Percentiles rank a stretch among this genome's conserved stretches.
These are phyloP conservation scores for Pinctada fucata DNA, from an alignment of 2,888 invertebrate species.

Conservation along the genomic window DNA sequence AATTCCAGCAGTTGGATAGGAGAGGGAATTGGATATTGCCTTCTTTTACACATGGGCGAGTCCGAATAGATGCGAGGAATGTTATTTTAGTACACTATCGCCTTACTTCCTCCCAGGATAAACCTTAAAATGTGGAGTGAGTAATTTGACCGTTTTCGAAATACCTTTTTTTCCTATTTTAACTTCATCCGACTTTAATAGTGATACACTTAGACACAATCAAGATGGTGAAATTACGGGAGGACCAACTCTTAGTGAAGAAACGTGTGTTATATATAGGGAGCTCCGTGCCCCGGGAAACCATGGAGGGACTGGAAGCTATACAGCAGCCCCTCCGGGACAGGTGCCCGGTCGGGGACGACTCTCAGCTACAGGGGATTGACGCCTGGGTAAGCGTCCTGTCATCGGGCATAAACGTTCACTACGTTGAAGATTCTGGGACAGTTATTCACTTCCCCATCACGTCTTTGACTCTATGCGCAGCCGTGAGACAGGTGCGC, in stretches of 20 bases:
- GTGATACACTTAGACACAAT: background rate
- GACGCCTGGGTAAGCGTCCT: conserved; percentile 95
- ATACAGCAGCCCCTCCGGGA: conserved; percentile 72
- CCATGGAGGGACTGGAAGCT: conserved; percentile 71
- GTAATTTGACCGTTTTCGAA: no score
- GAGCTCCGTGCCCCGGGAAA: conserved; percentile 73
- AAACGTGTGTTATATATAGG: conserved; percentile 75
- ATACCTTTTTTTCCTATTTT: no score
- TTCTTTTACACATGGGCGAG: no score
- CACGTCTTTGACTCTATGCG: conserved; percentile 72
- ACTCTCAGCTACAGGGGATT: conserved; percentile 68
- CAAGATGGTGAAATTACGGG: conserved; percentile 47
- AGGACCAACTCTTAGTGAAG: conserved; percentile 54
- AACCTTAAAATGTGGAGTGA: no score
- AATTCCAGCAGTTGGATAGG: no score
- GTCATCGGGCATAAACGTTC: conserved; percentile 94
- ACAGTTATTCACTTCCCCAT: conserved; percentile 75
- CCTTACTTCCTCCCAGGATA: no score
- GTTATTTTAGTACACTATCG: no score
- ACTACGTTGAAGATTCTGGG: conserved; percentile 84
- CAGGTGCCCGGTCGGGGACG: conserved; percentile 66
- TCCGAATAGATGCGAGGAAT: no score
- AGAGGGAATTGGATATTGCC: no score
- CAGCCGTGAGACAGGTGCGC: conserved; percentile 72
- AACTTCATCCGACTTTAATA: no score